Evolutionary conservation across 1,140 invertebrate genomes (phyloP), one percentile per base, ranked within the genome.

Genomic region (Drosophila orena): DNA sequence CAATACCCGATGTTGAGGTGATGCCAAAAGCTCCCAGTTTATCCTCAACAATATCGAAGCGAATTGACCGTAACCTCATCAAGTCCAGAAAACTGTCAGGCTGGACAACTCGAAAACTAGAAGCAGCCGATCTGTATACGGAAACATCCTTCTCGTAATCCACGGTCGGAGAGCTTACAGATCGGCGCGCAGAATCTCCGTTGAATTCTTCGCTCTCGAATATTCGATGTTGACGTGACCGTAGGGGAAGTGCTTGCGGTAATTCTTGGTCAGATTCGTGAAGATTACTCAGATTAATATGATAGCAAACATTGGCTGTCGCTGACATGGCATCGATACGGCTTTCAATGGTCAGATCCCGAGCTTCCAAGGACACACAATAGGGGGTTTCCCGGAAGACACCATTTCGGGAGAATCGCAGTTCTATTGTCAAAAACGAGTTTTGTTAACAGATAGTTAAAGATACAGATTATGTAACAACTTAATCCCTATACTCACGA

Each of bases 1-100:
- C 70, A 53, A 95, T 95, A 0, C 95, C 95, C 35, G 92, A 93
- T 0, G 49, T 88, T 6, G 73, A 47, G 0, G 94, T 95, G 11
- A 95, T 92, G 37, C 93, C 93, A 75, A 95, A 95, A 6, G 93
- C 93, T 5, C 77, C 70, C 27, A 66, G 81, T 6, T 74, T 79
- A 81, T 92, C 91, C 38, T 92, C 83, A 5, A 38, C 72, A 0
- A 92, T 52, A 1, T 64, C 40, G 40, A 89, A 90, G 4, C 65
- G 62, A 53, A 92, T 81, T 43, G 68, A 66, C 3, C 75, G 79
- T 4, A 65, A 65, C 37, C 60, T 30, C 30, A 79, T 69, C 11
- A 89, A 44, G 6, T 91, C 70, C 15, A 77, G 52, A 30, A 81
- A 89, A 12, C 49, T 58, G 10, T 79, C 75, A 2, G 93, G 93